Percentiles rank a stretch among this genome's conserved stretches.
These are phyloP conservation scores for Protodeltote pygarga DNA, from an alignment of 2,888 invertebrate genomes.

Conservation along the genomic window DNA sequence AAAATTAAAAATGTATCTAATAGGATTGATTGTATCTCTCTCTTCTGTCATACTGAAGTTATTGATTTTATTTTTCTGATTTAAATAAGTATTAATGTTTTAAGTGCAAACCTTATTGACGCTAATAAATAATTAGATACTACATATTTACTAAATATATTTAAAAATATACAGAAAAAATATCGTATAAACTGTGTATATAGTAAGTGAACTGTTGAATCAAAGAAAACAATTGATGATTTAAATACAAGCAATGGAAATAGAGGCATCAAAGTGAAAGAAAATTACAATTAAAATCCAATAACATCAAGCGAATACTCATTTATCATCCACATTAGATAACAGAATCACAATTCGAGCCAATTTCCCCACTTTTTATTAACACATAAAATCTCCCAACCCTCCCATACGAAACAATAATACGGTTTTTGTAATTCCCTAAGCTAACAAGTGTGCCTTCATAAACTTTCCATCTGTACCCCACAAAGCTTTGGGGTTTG, in stretches of 20 bases:
- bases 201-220: too few relatives aligned
- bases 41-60: too few relatives aligned
- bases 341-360: slow-evolving; percentile 53
- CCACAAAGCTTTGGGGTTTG: slow-evolving; percentile 79
- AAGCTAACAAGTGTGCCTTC: slow-evolving; percentile 80
- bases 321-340: slow-evolving; percentile 56
- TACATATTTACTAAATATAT: too few relatives aligned
- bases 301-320: slow-evolving; percentile 62
- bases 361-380: slow-evolving; percentile 80
- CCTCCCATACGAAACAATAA: slow-evolving; percentile 78
- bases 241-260: slow-evolving; percentile 46
- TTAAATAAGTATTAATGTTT: too few relatives aligned
- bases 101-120: too few relatives aligned
- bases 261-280: too few relatives aligned
- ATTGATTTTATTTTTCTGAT: too few relatives aligned
- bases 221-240: not conserved
- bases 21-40: too few relatives aligned
- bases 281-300: slow-evolving; percentile 44
- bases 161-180: too few relatives aligned
- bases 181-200: too few relatives aligned
- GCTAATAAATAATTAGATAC: too few relatives aligned
- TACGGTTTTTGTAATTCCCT: slow-evolving; percentile 82
- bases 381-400: slow-evolving; percentile 76
- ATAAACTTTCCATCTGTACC: slow-evolving; percentile 82
- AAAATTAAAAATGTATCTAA: too few relatives aligned